Evolutionary conservation across 2,113 vertebrate species (phyloP).

Genomic region (Oncorhynchus gorbuscha): DNA sequence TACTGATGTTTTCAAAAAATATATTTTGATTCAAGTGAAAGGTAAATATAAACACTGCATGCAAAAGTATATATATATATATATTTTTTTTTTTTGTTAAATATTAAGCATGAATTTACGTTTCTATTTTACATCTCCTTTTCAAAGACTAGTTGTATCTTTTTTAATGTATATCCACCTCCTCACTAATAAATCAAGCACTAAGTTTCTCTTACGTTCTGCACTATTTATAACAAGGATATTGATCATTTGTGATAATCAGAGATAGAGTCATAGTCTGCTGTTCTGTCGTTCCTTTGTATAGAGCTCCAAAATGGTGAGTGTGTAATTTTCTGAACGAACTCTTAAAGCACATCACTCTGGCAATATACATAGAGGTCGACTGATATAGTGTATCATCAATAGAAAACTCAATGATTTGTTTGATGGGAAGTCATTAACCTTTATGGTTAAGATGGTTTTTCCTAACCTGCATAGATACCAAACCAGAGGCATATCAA

Average conservation of each 20-base stretch:
- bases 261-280: constrained; percentile 57
- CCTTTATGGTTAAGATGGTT: background rate
- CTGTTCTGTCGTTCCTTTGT: constrained; percentile 66
- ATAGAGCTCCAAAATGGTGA: constrained; percentile 79
- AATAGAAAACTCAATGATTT: background rate
- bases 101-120: constrained; percentile 18
- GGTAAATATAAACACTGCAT: constrained; percentile 64
- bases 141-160: constrained; percentile 11
- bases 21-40: background rate
- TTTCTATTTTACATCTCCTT: constrained; percentile 35
- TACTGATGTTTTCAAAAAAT: background rate
- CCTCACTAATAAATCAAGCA: constrained; percentile 18
- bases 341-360: constrained; percentile 61
- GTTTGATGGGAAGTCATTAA: constrained; percentile 34
- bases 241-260: constrained; percentile 36
- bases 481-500: constrained; percentile 20
- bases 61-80: constrained; percentile 18
- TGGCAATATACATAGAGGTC: constrained; percentile 75
- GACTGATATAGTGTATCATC: constrained; percentile 63
- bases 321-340: constrained; percentile 69
- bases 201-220: constrained; percentile 24
- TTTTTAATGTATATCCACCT: constrained; percentile 27
- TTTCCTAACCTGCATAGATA: background rate
- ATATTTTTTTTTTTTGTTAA: background rate
- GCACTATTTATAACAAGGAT: constrained; percentile 19